Evolutionary conservation across 2,888 invertebrate species (phyloP).

Genomic region (Pterostichus niger): DNA sequence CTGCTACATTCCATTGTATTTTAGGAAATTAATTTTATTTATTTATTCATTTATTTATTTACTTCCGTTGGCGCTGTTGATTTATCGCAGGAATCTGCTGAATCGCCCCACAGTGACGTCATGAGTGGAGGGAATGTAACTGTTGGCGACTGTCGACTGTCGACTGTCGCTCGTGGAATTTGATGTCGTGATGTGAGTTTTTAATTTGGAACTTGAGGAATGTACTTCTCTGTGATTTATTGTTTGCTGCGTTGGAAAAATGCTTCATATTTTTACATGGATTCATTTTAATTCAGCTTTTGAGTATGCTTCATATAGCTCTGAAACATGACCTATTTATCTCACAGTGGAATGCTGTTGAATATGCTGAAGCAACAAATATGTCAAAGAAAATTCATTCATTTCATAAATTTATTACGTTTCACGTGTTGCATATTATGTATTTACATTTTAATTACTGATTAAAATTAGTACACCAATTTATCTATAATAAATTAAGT

Average conservation of each 20-base stretch:
- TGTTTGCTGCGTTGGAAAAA: constrained; percentile 35
- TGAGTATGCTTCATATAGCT: background rate
- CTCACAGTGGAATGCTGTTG: background rate
- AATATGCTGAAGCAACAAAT: constrained; percentile 8
- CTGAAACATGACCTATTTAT: background rate
- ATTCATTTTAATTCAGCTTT: constrained; percentile 12
- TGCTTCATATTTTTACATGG: constrained; percentile 22
- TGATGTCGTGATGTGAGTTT: constrained; percentile 19
- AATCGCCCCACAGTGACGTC: constrained; percentile 17
- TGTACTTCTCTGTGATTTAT: constrained; percentile 39
- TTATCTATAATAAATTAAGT: no score
- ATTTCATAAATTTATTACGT: no score
- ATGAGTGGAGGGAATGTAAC: constrained; percentile 5
- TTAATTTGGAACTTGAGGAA: constrained; percentile 39
- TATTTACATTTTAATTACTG: no score
- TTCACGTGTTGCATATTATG: background rate
- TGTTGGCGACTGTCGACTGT: background rate
- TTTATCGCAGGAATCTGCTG: constrained; percentile 46
- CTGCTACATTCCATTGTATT: constrained; percentile 59
- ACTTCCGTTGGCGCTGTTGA: constrained; percentile 41
- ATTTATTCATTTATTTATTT: constrained; percentile 64
- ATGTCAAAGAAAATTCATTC: background rate
- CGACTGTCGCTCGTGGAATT: constrained; percentile 26
- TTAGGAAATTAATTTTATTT: constrained; percentile 63
- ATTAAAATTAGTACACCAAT: background rate